phyloP scores from a whole-genome alignment of 2,797 vertebrate genomes.

The Nyctibius grandis region DNA sequence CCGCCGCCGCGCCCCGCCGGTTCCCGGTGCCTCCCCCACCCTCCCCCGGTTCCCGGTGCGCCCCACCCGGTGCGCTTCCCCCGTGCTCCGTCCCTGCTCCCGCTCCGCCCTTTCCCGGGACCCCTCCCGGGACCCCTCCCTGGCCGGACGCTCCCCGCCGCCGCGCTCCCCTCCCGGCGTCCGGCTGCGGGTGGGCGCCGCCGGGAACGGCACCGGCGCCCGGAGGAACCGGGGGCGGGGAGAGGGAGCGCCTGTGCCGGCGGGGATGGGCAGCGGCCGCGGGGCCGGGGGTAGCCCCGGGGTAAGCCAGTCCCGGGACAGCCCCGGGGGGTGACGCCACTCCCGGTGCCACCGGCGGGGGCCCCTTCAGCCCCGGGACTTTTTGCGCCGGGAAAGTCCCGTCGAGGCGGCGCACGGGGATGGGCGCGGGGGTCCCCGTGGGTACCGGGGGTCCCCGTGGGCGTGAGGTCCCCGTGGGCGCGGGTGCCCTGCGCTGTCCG shows the following conservation, averaged over 20 bases:
- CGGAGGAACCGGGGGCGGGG: not conserved
- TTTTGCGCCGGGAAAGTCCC: not conserved
- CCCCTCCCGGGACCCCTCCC: not conserved
- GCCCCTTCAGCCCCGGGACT: not conserved
- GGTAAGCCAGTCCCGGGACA: not conserved
- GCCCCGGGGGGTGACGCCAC: not conserved
- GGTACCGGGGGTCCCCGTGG: not conserved
- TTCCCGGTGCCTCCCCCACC: not conserved
- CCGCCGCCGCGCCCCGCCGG: not conserved
- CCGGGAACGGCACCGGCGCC: not conserved
- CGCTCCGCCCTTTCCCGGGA: not conserved
- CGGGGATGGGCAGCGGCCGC: not conserved
- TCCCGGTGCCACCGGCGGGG: not conserved
- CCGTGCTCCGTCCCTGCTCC: not conserved
- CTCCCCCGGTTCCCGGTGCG: no score
- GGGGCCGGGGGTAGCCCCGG: not conserved
- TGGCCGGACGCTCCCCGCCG: not conserved
- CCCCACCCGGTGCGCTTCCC: not conserved
- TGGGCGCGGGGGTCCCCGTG: not conserved
- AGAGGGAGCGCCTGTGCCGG: not conserved
- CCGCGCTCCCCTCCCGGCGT: not conserved
- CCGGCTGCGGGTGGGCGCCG: constrained; percentile 80
- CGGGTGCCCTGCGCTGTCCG: not conserved
- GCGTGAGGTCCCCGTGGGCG: not conserved
- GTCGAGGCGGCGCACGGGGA: not conserved